Base-by-base conservation (phyloP, 2,797 vertebrate genomes). In the Cercopithecus petaurista region DNA sequence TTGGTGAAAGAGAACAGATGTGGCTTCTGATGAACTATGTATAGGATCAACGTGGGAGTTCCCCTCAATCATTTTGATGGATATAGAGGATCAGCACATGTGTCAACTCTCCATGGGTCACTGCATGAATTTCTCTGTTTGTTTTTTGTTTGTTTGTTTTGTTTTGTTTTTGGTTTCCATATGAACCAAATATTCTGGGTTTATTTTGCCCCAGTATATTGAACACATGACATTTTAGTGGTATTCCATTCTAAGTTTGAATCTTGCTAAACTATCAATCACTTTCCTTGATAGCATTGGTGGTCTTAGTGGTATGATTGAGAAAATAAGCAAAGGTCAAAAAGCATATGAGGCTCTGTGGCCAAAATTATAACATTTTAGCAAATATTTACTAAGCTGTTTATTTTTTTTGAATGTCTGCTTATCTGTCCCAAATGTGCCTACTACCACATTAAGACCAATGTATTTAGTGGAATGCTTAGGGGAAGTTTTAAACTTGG, bases 1-100 rank as follows among this genome's bases (percentile, higher is more conserved):
- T 61, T 88, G 41, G 93, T 1, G 6, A 90, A 75, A 88, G 70
- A 41, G 86, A 98, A 94, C 93, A 98, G 95, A 96, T 98, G 97
- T 95, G 82, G 33, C 85, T 96, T 90, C 85, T 93, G 48, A 84
- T 43, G 93, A 96, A 36, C 95, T 96, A 82, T 94, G 88, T 59
- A 61, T 59, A 95, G 94, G 57, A 84, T 77, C 93, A 88, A 64
- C 93, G 90, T 87, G 94, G 87, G 96, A 88, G 88, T 86, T 96
- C 93, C 94, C 50, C 83, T 96, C 82, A 88, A 64, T 92, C 75
- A 95, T 57, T 75, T 70, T 70, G 85, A 95, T n/a, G 88, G 61
- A 46, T 48, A 17, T 17, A 61, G 50, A 82, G 36, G 77, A 48
- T 48, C 28, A 36, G 39, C n/a, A 83, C 72, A 79, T 39, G 26